Evolutionary conservation across 2,113 vertebrate genomes (phyloP), one percentile per base, ranked within the genome.

Genomic region (Tympanuchus pallidicinctus): DNA sequence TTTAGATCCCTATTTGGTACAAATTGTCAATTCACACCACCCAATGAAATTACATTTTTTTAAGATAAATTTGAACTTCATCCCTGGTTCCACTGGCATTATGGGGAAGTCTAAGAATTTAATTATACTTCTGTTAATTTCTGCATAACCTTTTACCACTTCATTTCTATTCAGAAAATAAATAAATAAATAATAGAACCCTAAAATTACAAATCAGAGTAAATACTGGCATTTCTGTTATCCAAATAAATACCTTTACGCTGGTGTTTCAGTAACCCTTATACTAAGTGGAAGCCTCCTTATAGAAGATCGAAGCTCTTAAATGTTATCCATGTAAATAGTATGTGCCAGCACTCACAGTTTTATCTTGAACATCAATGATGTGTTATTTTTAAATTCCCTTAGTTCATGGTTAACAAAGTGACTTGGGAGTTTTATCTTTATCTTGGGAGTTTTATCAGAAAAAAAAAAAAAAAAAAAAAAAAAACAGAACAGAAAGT

Each of bases 141-240:
- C n/a, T 65, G 0, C 13, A 27, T 21, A 15, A 65, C 52, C 1
- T 56, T 27, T 5, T 48, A 18, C 1, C 0, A 0, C 72, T 89
- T 73, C 4, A 24, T 65, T 15, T 80, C 15, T 10, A 77, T 30
- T 1, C 27, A 50, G 42, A 10, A 22, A 57, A 40, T 8, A 47
- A 47, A 47, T 20, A 47, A 47, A 45, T 9, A 47, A 47, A 47
- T 45, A 45, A 8, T 0, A 42, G 3, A 2, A 38, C 56, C 14
- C 3, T 57, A 21, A 56, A 24, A 71, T 38, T 32, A 30, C 2
- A 30, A 61, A 52, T 13, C 7, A 64, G 11, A 71, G 45, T 13
- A 77, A 65, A 28, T 74, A 50, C 67, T 77, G 82, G 17, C 79
- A 3, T 79, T 93, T 8, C 24, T 40, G 11, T 14, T 54, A 18